Conservation (phyloP, 2,797 vertebrate genomes). For the Pogonophryne albipinna region DNA sequence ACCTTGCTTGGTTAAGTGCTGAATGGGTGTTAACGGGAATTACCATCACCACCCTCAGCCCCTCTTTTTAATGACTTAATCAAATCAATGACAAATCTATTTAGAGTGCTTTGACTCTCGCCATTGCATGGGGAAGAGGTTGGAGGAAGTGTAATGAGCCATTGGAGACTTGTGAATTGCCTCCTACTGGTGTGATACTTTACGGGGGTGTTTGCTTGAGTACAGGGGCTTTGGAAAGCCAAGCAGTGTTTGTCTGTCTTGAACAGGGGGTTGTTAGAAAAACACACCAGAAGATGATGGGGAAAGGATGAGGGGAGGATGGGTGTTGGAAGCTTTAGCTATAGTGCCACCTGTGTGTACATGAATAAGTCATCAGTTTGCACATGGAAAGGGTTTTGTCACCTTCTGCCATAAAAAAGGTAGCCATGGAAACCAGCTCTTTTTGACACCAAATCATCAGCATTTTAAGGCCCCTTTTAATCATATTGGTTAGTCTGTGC, state of each 20-base stretch:
- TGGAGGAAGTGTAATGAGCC: slow-evolving; percentile 49
- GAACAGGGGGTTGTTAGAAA: slow-evolving; percentile 48
- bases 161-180: slow-evolving; percentile 57
- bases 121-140: slow-evolving; percentile 20
- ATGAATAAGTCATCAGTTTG: slow-evolving; percentile 58
- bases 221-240: slow-evolving; percentile 40
- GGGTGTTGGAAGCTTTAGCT: slow-evolving; percentile 47
- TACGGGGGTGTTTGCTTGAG: slow-evolving; percentile 46
- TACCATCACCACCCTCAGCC: slow-evolving; percentile 10
- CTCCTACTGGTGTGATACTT: slow-evolving; percentile 57
- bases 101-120: slow-evolving; percentile 48
- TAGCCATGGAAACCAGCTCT: slow-evolving; percentile 30
- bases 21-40: background rate
- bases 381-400: slow-evolving; percentile 41
- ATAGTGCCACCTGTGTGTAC: slow-evolving; percentile 59
- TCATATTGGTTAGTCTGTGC: slow-evolving; percentile 15
- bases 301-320: slow-evolving; percentile 32
- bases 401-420: slow-evolving; percentile 24
- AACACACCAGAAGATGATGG: slow-evolving; percentile 41
- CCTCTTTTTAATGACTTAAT: slow-evolving; percentile 58
- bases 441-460: slow-evolving; percentile 31
- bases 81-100: slow-evolving; percentile 67
- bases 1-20: background rate
- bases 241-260: slow-evolving; percentile 52
- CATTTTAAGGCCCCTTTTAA: slow-evolving; percentile 26